Conservation (phyloP, 2,113 vertebrate species). For the Limanda limanda region DNA sequence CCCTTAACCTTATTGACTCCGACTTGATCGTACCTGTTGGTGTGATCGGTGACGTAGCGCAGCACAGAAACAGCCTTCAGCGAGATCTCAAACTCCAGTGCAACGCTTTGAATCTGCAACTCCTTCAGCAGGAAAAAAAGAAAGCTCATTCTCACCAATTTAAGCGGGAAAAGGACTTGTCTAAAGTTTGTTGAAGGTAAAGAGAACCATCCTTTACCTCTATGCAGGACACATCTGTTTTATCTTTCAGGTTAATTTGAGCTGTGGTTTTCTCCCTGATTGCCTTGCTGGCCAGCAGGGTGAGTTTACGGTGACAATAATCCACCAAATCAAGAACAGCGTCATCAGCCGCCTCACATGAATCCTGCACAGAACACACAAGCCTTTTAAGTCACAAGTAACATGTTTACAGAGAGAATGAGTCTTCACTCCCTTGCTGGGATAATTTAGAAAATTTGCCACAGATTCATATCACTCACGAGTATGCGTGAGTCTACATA, state of each 20-base stretch:
- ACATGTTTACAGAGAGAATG: not conserved
- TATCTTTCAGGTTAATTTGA: slow-evolving; percentile 25
- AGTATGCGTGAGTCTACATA: not conserved
- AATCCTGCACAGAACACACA: slow-evolving; percentile 83
- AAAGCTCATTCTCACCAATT: not conserved
- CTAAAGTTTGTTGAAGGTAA: not conserved
- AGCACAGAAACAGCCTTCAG: slow-evolving; percentile 92
- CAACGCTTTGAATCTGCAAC: slow-evolving; percentile 85
- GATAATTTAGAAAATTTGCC: no score
- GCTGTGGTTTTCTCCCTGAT: slow-evolving; percentile 20
- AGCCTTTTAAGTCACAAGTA: not conserved
- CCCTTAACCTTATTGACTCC: no score
- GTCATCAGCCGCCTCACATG: slow-evolving; percentile 91
- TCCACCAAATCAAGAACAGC: slow-evolving; percentile 91
- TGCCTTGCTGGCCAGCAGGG: slow-evolving; percentile 81
- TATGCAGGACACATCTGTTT: slow-evolving; percentile 70
- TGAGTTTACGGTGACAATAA: slow-evolving; percentile 95
- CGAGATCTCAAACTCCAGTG: slow-evolving; percentile 92
- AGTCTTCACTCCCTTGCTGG: not conserved
- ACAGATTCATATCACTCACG: not conserved
- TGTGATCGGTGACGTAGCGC: slow-evolving; percentile 91
- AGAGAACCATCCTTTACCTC: slow-evolving; percentile 57
- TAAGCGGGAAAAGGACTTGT: not conserved
- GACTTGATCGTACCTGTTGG: slow-evolving; percentile 84
- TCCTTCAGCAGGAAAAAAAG: slow-evolving; percentile 78